Conservation (phyloP, 1,140 invertebrate genomes). For the Meloidogyne chitwoodi region DNA sequence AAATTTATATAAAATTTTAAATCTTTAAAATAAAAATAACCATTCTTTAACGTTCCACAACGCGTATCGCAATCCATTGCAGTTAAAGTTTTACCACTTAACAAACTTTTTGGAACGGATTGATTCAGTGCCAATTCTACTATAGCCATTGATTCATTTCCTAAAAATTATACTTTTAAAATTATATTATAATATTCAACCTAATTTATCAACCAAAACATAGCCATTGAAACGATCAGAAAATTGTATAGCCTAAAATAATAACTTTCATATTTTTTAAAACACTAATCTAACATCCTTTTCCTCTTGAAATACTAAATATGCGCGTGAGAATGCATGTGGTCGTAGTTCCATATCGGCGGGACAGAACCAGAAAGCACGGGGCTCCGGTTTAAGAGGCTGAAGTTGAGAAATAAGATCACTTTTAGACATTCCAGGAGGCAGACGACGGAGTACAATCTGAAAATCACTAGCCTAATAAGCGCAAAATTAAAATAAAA, state of each 20-base stretch:
- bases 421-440: not conserved
- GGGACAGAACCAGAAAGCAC: slow-evolving; percentile 12
- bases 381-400: not conserved
- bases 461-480: no score
- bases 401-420: not conserved
- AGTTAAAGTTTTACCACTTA: not conserved
- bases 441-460: slow-evolving; percentile 16
- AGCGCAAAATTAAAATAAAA: no score
- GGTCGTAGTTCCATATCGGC: not conserved
- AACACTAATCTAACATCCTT: not conserved
- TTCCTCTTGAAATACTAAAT: slow-evolving; percentile 10
- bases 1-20: not conserved
- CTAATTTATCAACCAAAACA: slow-evolving; percentile 18
- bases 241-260: slow-evolving; percentile 14
- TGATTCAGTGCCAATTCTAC: slow-evolving; percentile 14
- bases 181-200: not conserved
- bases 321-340: slow-evolving; percentile 8
- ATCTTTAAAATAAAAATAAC: not conserved
- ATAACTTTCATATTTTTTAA: not conserved
- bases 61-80: slow-evolving; percentile 6
- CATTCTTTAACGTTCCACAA: not conserved
- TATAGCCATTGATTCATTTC: slow-evolving; percentile 17
- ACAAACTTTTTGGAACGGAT: slow-evolving; percentile 3
- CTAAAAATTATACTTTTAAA: slow-evolving; percentile 1
- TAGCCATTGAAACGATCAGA: slow-evolving; percentile 20